Conservation (phyloP, 2,113 vertebrate species). For the Pedetes capensis region DNA sequence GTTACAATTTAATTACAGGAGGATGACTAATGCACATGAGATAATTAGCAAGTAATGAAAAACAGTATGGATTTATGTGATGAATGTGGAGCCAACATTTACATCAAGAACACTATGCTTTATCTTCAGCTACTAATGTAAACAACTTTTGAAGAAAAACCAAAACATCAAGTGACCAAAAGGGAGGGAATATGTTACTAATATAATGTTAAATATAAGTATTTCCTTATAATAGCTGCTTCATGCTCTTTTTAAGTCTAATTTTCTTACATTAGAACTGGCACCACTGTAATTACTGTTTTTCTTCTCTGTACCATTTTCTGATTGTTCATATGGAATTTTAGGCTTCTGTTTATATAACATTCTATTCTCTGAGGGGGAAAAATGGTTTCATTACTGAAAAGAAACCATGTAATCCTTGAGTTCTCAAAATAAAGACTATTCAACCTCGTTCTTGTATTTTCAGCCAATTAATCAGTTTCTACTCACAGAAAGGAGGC, state of each 20-base stretch:
- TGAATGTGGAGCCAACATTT: constrained; percentile 54
- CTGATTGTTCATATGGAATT: background rate
- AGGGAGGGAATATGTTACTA: background rate
- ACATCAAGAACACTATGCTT: background rate
- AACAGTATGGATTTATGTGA: constrained; percentile 61
- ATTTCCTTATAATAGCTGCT: background rate
- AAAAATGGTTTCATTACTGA: constrained; percentile 31
- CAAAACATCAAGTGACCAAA: background rate
- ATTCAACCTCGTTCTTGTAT: background rate
- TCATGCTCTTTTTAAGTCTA: constrained; percentile 6
- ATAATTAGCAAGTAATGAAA: constrained; percentile 74
- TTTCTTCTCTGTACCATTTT: constrained; percentile 30
- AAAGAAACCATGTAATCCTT: constrained; percentile 22
- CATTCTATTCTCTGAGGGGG: background rate
- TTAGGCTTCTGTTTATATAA: constrained; percentile 49
- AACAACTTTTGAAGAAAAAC: background rate
- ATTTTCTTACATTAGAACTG: background rate
- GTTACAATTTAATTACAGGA: constrained; percentile 68
- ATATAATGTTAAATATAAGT: background rate
- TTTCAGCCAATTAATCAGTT: constrained; percentile 43
- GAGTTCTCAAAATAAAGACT: background rate
- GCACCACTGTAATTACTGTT: constrained; percentile 26
- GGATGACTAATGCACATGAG: constrained; percentile 57
- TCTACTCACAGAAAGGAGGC: background rate
- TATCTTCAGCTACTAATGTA: background rate